These are phyloP conservation scores for Microcebus tavaratra DNA, from an alignment of 2,113 vertebrate genomes.

Conservation along the genomic window DNA sequence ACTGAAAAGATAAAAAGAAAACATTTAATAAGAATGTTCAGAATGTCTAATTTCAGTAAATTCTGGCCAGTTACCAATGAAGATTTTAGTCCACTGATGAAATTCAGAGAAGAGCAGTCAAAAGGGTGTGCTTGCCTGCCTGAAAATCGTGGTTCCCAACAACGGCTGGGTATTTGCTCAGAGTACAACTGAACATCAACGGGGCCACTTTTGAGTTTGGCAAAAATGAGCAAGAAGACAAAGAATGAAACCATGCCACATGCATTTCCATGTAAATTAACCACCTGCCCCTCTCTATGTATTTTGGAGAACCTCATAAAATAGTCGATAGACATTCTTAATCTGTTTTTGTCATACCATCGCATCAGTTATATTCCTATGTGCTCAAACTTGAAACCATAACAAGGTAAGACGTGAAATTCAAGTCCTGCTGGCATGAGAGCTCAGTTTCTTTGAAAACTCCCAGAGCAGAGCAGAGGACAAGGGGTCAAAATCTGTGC, in stretches of 20 bases:
- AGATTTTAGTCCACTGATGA: background rate
- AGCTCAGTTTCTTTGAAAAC: background rate
- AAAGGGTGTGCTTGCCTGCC: background rate
- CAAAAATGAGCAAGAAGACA: background rate
- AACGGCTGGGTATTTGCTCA: background rate
- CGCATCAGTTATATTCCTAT: background rate
- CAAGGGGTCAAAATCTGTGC: background rate
- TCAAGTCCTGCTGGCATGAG: background rate
- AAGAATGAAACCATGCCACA: background rate
- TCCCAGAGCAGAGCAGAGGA: background rate
- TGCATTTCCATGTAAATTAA: background rate
- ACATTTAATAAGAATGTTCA: background rate
- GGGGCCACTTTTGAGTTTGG: background rate
- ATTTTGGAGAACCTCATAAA: background rate
- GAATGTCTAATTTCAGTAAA: background rate
- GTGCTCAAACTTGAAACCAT: background rate
- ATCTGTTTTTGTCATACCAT: background rate
- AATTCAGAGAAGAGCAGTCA: background rate
- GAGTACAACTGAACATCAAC: background rate
- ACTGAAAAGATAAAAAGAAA: background rate
- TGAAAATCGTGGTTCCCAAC: rapidly evolving
- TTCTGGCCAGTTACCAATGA: background rate
- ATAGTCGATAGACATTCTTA: background rate
- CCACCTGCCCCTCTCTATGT: background rate
- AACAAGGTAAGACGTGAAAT: background rate